Percentiles rank a stretch among this genome's conserved stretches.
phyloP scores from a whole-genome alignment of 2,888 invertebrate species.

The Crepidodera aurea region DNA sequence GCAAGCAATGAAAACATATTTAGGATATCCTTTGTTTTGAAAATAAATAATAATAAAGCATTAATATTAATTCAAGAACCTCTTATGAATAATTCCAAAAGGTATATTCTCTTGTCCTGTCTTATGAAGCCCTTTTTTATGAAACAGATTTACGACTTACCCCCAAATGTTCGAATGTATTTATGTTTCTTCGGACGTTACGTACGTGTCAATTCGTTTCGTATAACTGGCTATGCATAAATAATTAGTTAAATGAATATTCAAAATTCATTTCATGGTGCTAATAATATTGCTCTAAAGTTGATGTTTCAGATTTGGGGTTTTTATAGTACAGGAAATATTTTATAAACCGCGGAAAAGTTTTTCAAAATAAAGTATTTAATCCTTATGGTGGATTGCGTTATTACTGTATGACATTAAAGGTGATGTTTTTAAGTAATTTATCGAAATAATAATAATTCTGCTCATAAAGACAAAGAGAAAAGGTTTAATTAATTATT shows the following conservation, averaged over 20 bases:
- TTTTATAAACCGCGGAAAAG: too few relatives aligned
- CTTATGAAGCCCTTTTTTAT: conserved; percentile 18
- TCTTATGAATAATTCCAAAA: conserved; percentile 28
- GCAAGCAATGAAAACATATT: not conserved
- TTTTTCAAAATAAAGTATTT: too few relatives aligned
- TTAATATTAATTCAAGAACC: conserved; percentile 18
- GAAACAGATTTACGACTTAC: conserved; percentile 21
- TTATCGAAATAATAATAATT: too few relatives aligned
- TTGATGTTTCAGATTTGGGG: too few relatives aligned
- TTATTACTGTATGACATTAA: too few relatives aligned
- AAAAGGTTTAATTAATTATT: too few relatives aligned
- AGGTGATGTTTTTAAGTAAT: too few relatives aligned
- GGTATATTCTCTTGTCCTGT: conserved; percentile 16
- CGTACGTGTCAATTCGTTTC: conserved; percentile 32
- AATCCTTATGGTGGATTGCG: too few relatives aligned
- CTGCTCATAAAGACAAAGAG: too few relatives aligned
- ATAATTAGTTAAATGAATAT: conserved; percentile 31
- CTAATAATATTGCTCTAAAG: conserved; percentile 24
- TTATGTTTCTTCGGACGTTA: conserved; percentile 13
- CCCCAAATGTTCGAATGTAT: conserved; percentile 10
- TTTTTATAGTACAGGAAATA: conserved; percentile 10
- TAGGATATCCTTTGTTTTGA: conserved; percentile 1
- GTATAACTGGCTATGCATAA: conserved; percentile 31
- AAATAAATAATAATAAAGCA: conserved; percentile 16
- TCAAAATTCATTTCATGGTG: conserved; percentile 32